Conservation (phyloP, 2,888 invertebrate genomes). For the Incurvaria masculella region DNA sequence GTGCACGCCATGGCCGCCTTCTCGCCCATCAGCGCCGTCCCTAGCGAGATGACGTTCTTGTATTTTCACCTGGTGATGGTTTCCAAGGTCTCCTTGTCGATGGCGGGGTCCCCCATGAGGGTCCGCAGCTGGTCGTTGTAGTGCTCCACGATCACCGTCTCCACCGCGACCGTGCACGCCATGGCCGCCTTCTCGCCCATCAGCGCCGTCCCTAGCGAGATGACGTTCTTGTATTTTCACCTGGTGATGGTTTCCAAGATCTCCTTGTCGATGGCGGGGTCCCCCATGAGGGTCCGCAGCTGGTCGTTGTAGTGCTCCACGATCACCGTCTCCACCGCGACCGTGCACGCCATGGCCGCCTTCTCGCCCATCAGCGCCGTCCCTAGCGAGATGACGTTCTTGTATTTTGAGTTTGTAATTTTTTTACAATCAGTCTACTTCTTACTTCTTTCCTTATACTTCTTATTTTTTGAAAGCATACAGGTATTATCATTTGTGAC, state of each 20-base stretch:
- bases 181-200: constrained; percentile 97
- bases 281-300: constrained; percentile 78
- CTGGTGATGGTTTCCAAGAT: constrained; percentile 82
- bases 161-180: constrained; percentile 99
- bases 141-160: constrained; percentile 96
- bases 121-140: constrained; percentile 94
- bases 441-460: too few relatives aligned
- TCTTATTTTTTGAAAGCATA: too few relatives aligned
- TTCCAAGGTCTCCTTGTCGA: constrained; percentile 76
- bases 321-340: constrained; percentile 97
- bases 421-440: too few relatives aligned
- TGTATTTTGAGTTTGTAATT: too few relatives aligned
- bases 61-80: constrained; percentile 79
- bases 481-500: too few relatives aligned
- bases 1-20: constrained; percentile 99
- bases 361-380: constrained; percentile 92
- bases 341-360: constrained; percentile 99
- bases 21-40: constrained; percentile 88
- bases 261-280: constrained; percentile 70
- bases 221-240: too few relatives aligned
- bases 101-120: constrained; percentile 71
- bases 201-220: constrained; percentile 85
- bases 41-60: too few relatives aligned
- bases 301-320: constrained; percentile 98
- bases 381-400: too few relatives aligned